A percentile compares a stretch with the other conserved stretches of the same genome.
phyloP scores from a whole-genome alignment of 2,113 vertebrate species.

The Phyllostomus hastatus region DNA sequence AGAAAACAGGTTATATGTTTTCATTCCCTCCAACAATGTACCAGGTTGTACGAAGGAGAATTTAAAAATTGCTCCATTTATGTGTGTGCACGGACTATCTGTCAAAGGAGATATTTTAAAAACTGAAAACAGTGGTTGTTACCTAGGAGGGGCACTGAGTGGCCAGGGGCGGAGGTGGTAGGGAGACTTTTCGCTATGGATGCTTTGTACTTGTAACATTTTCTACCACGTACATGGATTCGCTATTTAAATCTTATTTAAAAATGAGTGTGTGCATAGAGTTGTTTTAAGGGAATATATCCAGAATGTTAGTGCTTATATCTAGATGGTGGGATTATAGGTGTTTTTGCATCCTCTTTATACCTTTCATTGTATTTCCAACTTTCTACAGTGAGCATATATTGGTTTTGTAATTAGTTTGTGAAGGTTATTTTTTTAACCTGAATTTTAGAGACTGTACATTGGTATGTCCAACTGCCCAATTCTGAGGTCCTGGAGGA shows the following conservation, averaged over 20 bases:
- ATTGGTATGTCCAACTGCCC: not conserved
- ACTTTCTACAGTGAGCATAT: not conserved
- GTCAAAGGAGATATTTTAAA: not conserved
- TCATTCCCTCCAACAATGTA: not conserved
- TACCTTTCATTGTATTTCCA: not conserved
- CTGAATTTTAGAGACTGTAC: not conserved
- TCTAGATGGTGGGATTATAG: not conserved
- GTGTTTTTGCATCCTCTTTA: not conserved
- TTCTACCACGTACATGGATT: not conserved
- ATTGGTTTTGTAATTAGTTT: not conserved
- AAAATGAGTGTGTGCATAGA: not conserved
- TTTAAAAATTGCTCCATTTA: not conserved
- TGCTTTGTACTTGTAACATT: not conserved
- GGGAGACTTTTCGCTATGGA: not conserved
- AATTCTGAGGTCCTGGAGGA: not conserved
- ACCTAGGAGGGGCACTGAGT: not conserved
- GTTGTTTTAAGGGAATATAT: not conserved
- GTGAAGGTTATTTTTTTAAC: not conserved
- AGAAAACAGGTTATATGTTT: not conserved
- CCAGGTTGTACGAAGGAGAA: not conserved
- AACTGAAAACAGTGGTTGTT: not conserved
- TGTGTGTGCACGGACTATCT: not conserved
- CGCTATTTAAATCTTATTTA: not conserved
- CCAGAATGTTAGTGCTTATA: not conserved
- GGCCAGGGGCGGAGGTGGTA: not conserved